These are phyloP conservation scores for Macrotrachela quadricornifera DNA, from an alignment of 1,140 invertebrate species.

Conservation along the genomic window DNA sequence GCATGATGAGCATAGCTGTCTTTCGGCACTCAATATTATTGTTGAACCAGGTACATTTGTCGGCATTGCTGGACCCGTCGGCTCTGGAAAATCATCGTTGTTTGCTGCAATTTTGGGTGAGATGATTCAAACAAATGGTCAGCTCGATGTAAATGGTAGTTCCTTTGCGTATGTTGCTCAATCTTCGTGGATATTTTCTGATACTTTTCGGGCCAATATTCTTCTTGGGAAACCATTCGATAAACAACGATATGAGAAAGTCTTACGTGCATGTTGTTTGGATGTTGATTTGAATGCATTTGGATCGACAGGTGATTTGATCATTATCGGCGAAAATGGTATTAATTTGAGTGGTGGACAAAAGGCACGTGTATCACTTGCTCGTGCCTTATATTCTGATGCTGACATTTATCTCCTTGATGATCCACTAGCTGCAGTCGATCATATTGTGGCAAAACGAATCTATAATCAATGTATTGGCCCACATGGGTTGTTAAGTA, in stretches of 20 bases:
- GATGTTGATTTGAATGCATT: too few species aligned
- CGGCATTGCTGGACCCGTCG: constrained; percentile 27
- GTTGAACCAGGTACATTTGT: constrained; percentile 12
- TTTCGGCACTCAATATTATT: too few species aligned
- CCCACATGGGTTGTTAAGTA: constrained; percentile 45
- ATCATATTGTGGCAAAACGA: constrained; percentile 30
- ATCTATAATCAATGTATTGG: constrained; percentile 27
- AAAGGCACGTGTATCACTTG: constrained; percentile 56
- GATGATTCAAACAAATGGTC: not conserved
- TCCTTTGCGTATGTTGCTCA: not conserved
- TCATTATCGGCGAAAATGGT: constrained; percentile 52
- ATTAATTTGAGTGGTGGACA: constrained; percentile 66
- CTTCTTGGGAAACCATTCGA: not conserved
- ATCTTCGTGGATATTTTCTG: not conserved
- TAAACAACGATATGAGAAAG: not conserved
- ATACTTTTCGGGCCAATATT: not conserved
- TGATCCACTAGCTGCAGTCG: constrained; percentile 57
- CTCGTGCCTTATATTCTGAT: constrained; percentile 49
- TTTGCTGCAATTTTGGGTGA: not conserved
- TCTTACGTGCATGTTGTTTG: too few species aligned
- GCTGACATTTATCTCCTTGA: constrained; percentile 57
- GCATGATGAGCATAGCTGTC: too few species aligned
- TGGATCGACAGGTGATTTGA: constrained; percentile 21
- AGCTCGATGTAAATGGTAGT: not conserved
- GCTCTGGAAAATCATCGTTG: constrained; percentile 5